These are phyloP conservation scores for Charina bottae DNA, from an alignment of 2,113 vertebrate species.

Conservation along the genomic window DNA sequence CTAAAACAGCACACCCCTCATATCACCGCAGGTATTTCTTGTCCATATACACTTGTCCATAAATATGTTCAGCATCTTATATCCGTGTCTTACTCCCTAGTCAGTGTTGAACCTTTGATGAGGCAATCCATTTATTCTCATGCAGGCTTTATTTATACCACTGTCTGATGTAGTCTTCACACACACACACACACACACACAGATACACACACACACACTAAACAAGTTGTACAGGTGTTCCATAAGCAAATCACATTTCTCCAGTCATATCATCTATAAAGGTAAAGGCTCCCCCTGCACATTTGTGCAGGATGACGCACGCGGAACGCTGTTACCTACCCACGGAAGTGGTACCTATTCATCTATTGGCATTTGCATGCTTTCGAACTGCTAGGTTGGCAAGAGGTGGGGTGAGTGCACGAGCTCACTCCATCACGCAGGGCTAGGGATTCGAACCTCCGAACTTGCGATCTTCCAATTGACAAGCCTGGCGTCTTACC, in stretches of 20 bases:
- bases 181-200: not conserved
- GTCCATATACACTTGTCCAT: not conserved
- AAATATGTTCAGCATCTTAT: not conserved
- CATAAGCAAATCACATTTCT: not conserved
- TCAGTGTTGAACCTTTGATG: not conserved
- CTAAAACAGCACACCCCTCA: not conserved
- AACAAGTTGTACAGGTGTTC: not conserved
- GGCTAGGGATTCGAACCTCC: too few relatives aligned
- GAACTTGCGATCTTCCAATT: too few relatives aligned
- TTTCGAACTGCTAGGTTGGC: too few relatives aligned
- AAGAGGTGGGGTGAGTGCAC: too few relatives aligned
- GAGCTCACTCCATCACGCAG: too few relatives aligned
- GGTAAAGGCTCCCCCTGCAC: too few relatives aligned
- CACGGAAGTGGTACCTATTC: too few relatives aligned
- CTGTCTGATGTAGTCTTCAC: not conserved
- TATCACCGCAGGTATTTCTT: not conserved
- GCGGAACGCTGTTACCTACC: too few relatives aligned
- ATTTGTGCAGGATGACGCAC: too few relatives aligned
- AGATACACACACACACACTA: too few relatives aligned
- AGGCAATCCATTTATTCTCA: not conserved
- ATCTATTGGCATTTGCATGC: too few relatives aligned
- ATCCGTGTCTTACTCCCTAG: not conserved
- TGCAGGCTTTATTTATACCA: not conserved
- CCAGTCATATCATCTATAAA: not conserved
- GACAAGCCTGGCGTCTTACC: too few relatives aligned